Base-by-base conservation (phyloP, 2,888 invertebrate genomes). In the Scelioninae gen. 1 region DNA sequence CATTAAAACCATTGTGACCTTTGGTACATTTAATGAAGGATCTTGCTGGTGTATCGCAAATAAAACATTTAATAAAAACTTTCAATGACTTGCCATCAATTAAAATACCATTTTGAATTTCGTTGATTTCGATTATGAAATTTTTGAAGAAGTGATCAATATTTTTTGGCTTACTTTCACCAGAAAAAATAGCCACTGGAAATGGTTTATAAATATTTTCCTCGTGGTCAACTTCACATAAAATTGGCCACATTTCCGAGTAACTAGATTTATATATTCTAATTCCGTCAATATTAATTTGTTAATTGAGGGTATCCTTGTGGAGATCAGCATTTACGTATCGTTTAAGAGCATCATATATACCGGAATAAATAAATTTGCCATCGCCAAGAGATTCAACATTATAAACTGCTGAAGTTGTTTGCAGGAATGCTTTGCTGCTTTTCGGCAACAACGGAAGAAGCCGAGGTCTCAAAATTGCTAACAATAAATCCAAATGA, bases 241-340 rank as follows among this genome's bases (percentile, higher is more conserved):
- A 43, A 34, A 86, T 84, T 10, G 85, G 83, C 83, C 83, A 84
- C 43, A 85, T 43, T 51, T 82, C 63, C 11, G 53, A 49, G 15
- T 47, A 45, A 40, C 81, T 69, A 10, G 81, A 84, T 9, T 66
- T 63, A 38, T 49, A 77, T 45, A 84, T 15, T 15, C 10, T 23
- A 9, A 68, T 2, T 5, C 83, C 82, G 53, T 86, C 85, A 29
- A 83, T 62, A 56, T 84, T 81, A 1, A 86, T 15, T 51, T 84
- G 72, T 9, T 84, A 53, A 38, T 74, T 10, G 15, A 72, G 56
- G 58, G 9, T 31, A 6, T 72, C 56, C 11, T 31, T 32, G 43
- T 85, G 82, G 15, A 77, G 29, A 38, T 34, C 43, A 8, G 55
- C 5, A 68, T 84, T 83, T 1, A 84, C 13, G 72, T 60, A 78